Evolutionary conservation across 2,888 invertebrate genomes (phyloP), one percentile per base, ranked within the genome.

Genomic region (Drosophila paranaensis): DNA sequence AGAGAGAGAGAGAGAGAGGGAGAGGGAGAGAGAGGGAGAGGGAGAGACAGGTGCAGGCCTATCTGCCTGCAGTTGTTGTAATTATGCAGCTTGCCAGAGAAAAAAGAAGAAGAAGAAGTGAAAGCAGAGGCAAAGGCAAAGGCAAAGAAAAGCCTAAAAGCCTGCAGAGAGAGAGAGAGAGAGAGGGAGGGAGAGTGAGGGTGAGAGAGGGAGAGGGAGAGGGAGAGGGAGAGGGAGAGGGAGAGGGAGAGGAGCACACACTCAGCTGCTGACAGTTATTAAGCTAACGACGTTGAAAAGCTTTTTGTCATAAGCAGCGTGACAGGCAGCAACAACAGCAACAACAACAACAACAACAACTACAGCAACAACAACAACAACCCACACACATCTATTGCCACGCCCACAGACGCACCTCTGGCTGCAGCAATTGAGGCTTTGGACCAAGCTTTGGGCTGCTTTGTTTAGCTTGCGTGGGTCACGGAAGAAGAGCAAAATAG

Each of bases 201-300:
- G 20, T 35, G 45, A 40, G 54, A 48, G 55, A 61, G 8, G 8
- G 33, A 33, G 33, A 33, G 33, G 8, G 33, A 33, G 33, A 2
- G 33, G 10, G 33, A 10, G 33, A 33, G 33, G 8, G n/a, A n/a
- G n/a, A n/a, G 6, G 30, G 30, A 30, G 30, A 30, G 30, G 6
- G 30, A 30, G 30, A 33, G 33, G 8, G 33, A 33, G 33, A 10
- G 33, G 33, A 0, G 10, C 70, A 73, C 63, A 70, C 61, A 73
- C 71, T 71, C 77, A 80, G 77, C 79, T 76, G 61, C 84, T 88
- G 84, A 76, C 84, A 81, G 84, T 84, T 88, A 86, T 84, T 88
- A 84, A 83, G 84, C 84, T 88, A 88, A 88, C 84, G 89, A 88
- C 61, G 81, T 78, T 82, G 81, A 77, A 86, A 80, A 73, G 81